Conservation (phyloP, 1,140 invertebrate species). For the Hylaeus anthracinus region DNA sequence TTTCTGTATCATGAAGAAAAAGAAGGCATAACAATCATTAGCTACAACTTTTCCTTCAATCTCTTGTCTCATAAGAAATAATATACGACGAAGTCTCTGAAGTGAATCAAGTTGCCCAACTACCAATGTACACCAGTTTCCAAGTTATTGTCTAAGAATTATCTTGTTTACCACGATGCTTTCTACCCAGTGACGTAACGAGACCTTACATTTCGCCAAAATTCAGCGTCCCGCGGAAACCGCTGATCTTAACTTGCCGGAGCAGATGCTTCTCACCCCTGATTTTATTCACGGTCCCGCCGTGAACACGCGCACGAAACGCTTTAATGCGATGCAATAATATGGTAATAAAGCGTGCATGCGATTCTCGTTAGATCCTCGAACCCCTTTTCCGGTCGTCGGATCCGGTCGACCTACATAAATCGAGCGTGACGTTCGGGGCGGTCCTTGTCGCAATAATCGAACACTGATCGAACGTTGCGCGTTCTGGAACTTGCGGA, state of each 20-base stretch:
- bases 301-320: constrained; percentile 33
- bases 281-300: neutral
- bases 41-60: too few species aligned
- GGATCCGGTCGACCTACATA: constrained; percentile 48
- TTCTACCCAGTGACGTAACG: too few species aligned
- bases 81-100: too few species aligned
- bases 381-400: constrained; percentile 47
- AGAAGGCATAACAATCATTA: too few species aligned
- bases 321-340: constrained; percentile 48
- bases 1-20: too few species aligned
- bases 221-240: too few species aligned
- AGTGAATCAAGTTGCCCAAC: too few species aligned
- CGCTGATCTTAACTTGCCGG: neutral
- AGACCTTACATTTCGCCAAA: too few species aligned
- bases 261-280: constrained; percentile 21
- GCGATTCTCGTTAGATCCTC: constrained; percentile 53
- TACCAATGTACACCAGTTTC: too few species aligned
- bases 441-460: constrained; percentile 46
- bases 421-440: constrained; percentile 49
- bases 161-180: too few species aligned
- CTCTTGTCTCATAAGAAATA: too few species aligned
- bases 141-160: too few species aligned
- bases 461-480: constrained; percentile 46
- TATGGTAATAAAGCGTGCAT: constrained; percentile 58
- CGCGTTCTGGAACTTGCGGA: neutral